Percentiles rank a stretch among this genome's conserved stretches.
Evolutionary conservation across 1,140 invertebrate species (phyloP).

Genomic region (Cephus cinctus): DNA sequence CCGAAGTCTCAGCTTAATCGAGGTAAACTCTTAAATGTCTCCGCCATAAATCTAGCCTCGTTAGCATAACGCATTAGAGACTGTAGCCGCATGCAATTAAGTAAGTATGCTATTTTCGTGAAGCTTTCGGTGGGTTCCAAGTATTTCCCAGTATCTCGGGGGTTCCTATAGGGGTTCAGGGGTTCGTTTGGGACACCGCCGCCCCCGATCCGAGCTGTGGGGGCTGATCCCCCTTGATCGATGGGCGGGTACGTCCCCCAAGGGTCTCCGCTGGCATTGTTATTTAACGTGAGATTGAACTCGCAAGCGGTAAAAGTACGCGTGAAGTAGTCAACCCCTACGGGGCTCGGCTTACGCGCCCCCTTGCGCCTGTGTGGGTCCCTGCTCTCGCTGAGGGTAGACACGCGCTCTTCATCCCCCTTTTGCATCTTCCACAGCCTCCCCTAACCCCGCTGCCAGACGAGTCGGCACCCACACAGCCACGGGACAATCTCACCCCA

Average conservation of each 20-base stretch:
- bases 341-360: background rate
- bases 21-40: slow-evolving; percentile 31
- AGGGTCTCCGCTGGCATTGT: slow-evolving; percentile 27
- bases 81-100: slow-evolving; percentile 39
- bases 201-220: too few species aligned
- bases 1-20: slow-evolving; percentile 15
- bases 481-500: too few species aligned
- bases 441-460: too few species aligned
- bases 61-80: slow-evolving; percentile 41
- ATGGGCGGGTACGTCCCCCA: slow-evolving; percentile 24
- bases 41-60: slow-evolving; percentile 28
- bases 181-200: too few species aligned
- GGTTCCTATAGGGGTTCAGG: slow-evolving; percentile 12
- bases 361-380: background rate
- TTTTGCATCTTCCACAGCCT: too few species aligned
- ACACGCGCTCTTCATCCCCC: too few species aligned
- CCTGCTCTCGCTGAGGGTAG: too few species aligned
- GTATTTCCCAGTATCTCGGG: slow-evolving; percentile 20
- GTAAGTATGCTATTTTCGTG: slow-evolving; percentile 28
- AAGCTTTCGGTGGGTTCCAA: slow-evolving; percentile 14
- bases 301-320: slow-evolving; percentile 6
- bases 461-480: too few species aligned
- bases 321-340: background rate
- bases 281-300: slow-evolving; percentile 37
- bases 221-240: slow-evolving; percentile 34